Evolutionary conservation across 1,140 invertebrate genomes (phyloP).

Genomic region (Pissodes strobi): DNA sequence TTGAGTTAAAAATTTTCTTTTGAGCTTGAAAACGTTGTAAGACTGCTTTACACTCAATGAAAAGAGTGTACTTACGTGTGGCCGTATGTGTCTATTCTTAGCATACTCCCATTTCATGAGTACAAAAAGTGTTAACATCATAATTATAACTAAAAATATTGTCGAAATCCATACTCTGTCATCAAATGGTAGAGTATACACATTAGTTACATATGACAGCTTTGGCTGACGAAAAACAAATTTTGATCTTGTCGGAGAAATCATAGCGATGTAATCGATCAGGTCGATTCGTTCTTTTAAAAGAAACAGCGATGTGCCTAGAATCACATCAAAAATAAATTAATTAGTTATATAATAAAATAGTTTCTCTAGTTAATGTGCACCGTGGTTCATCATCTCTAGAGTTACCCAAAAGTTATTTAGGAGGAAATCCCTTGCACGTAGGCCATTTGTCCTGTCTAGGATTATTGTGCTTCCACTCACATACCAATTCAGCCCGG

Average conservation of each 20-base stretch:
- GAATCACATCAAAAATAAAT: not conserved
- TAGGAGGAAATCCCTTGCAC: too few species aligned
- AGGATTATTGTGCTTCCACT: too few species aligned
- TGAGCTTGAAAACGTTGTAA: too few species aligned
- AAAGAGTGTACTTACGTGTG: too few species aligned
- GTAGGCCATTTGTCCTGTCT: too few species aligned
- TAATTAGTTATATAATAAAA: not conserved
- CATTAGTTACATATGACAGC: conserved; percentile 68
- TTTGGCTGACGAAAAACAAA: conserved; percentile 70
- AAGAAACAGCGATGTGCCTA: conserved; percentile 66
- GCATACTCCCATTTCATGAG: conserved; percentile 57
- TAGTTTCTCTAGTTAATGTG: too few species aligned
- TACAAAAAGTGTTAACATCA: conserved; percentile 47
- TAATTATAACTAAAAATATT: conserved; percentile 56
- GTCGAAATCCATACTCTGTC: conserved; percentile 63
- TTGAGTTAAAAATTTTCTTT: too few species aligned
- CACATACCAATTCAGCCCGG: too few species aligned
- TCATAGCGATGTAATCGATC: conserved; percentile 66
- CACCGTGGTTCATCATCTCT: too few species aligned
- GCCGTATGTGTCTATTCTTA: too few species aligned
- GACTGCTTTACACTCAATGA: too few species aligned
- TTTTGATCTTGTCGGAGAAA: conserved; percentile 63
- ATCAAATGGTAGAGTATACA: conserved; percentile 67
- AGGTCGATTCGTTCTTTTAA: conserved; percentile 62
- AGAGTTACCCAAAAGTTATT: too few species aligned